Conservation (phyloP, 2,113 vertebrate genomes). For the Monopterus albus region DNA sequence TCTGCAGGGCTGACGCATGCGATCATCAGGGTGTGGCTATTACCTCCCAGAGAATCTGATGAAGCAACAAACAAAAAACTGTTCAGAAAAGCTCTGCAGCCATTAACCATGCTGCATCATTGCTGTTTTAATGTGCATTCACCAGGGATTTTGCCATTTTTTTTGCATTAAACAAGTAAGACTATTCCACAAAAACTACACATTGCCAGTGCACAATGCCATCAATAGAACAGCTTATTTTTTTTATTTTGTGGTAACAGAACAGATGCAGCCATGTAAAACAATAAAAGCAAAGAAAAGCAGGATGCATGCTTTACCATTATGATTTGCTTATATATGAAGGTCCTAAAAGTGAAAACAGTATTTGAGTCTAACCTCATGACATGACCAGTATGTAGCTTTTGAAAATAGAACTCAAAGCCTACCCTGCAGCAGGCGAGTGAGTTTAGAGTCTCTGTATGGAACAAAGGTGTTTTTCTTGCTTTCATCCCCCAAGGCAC, state of each 20-base stretch:
- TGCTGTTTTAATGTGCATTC: too few relatives aligned
- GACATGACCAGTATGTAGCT: conserved; percentile 9
- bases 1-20: conserved; percentile 96
- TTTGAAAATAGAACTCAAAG: conserved; percentile 53
- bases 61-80: not conserved
- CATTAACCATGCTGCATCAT: too few relatives aligned
- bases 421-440: conserved; percentile 93
- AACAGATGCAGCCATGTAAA: too few relatives aligned
- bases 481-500: conserved; percentile 94
- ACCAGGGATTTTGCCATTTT: too few relatives aligned
- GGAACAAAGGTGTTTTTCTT: conserved; percentile 93
- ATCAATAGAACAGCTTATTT: too few relatives aligned
- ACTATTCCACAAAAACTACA: too few relatives aligned
- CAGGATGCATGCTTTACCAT: not conserved
- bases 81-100: too few relatives aligned
- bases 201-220: too few relatives aligned
- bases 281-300: not conserved
- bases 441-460: conserved; percentile 98
- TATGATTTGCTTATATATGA: not conserved
- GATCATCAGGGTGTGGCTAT: conserved; percentile 97
- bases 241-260: too few relatives aligned
- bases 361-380: not conserved
- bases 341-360: not conserved
- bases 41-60: conserved; percentile 94
- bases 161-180: too few relatives aligned